Conservation (phyloP, 2,888 invertebrate species). For the Dicyrtoma fusca region DNA sequence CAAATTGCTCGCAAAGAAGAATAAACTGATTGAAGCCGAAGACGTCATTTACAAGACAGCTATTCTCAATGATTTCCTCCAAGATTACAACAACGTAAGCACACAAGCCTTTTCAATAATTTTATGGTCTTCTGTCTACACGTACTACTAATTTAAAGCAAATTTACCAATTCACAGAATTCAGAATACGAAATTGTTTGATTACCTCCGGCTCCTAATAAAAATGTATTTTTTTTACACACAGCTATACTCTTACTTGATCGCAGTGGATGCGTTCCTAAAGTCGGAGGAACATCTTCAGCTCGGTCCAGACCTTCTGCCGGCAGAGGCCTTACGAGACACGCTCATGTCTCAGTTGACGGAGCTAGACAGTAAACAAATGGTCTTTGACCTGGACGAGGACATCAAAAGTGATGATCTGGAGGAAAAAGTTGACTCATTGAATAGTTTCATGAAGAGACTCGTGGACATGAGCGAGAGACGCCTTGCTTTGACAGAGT, state of each 20-base stretch:
- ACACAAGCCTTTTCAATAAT: too few relatives aligned
- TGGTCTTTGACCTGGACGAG: conserved; percentile 32
- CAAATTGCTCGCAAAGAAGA: conserved; percentile 42
- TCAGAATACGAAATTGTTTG: too few relatives aligned
- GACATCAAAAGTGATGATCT: conserved; percentile 24
- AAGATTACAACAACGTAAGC: conserved; percentile 65
- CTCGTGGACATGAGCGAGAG: conserved; percentile 12
- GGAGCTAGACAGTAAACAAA: conserved; percentile 33
- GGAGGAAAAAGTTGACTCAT: conserved; percentile 14
- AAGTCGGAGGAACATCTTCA: conserved; percentile 6
- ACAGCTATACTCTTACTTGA: conserved; percentile 35
- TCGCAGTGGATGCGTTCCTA: conserved; percentile 29
- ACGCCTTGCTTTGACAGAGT: conserved; percentile 22
- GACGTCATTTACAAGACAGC: conserved; percentile 71
- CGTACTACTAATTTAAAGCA: too few relatives aligned
- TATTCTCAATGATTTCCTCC: conserved; percentile 70
- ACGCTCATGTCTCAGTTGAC: conserved; percentile 15
- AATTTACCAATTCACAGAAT: too few relatives aligned
- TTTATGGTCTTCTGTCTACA: too few relatives aligned
- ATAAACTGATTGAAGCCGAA: conserved; percentile 60
- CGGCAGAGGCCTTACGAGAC: conserved; percentile 20
- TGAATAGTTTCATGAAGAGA: conserved; percentile 22
- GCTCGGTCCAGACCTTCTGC: conserved; percentile 18
- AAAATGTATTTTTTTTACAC: too few relatives aligned
- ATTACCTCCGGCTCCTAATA: too few relatives aligned